Percentiles rank a stretch among this genome's conserved stretches.
phyloP scores from a whole-genome alignment of 2,797 vertebrate genomes.

The Anguilla obscura region DNA sequence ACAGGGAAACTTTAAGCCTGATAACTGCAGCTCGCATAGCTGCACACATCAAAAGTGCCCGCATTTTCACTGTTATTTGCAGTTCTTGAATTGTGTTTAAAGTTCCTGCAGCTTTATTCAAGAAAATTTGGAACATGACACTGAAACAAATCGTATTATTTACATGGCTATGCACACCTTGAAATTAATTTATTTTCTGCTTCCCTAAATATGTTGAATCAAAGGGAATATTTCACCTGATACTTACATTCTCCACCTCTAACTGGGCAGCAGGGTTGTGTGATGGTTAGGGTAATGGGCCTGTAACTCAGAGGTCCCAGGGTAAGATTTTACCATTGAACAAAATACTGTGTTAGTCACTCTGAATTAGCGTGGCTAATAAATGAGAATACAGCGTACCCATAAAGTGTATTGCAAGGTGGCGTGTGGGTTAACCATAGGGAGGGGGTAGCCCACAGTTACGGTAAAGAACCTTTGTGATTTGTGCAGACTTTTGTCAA shows the following conservation, averaged over 20 bases:
- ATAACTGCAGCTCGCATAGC: background rate
- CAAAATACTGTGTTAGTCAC: background rate
- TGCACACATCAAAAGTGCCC: conserved; percentile 37
- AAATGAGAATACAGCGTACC: background rate
- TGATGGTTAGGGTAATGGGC: background rate
- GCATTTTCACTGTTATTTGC: conserved; percentile 39
- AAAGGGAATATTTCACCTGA: background rate
- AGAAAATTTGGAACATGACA: background rate
- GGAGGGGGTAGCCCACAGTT: conserved; percentile 13
- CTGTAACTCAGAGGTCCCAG: no score
- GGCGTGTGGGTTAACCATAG: background rate
- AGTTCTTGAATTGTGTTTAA: conserved; percentile 43
- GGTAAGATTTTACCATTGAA: background rate
- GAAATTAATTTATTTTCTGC: background rate
- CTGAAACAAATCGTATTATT: background rate
- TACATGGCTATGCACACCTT: background rate
- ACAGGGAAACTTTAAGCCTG: background rate
- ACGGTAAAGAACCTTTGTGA: conserved; percentile 55
- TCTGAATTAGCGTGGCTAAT: background rate
- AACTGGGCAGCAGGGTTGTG: background rate
- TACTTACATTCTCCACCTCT: background rate
- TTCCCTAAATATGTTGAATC: background rate
- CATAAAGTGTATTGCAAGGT: background rate
- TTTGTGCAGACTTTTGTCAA: conserved; percentile 57
- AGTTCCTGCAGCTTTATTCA: background rate